These are phyloP conservation scores for Coreoperca whiteheadi DNA, from an alignment of 2,113 vertebrate genomes.

Conservation along the genomic window DNA sequence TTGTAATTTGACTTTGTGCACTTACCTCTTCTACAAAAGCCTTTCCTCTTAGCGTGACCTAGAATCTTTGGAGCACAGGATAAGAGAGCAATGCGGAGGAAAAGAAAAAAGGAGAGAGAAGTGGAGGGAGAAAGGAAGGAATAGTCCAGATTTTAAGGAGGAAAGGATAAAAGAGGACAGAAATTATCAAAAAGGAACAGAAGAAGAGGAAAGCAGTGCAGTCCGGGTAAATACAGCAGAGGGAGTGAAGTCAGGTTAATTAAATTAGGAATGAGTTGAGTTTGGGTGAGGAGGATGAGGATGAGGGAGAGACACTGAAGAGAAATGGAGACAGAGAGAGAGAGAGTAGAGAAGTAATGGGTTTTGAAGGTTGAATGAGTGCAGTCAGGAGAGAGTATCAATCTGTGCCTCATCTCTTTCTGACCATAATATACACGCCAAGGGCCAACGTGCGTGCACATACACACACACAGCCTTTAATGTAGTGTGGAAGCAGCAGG, in stretches of 20 bases:
- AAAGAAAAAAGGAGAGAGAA: neutral
- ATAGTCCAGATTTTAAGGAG: neutral
- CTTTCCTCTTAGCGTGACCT: too few species aligned
- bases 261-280: slow-evolving; percentile 58
- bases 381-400: slow-evolving; percentile 53
- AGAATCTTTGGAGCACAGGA: too few species aligned
- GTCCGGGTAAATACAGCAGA: slow-evolving; percentile 26
- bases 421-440: slow-evolving; percentile 60
- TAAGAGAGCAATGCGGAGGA: neutral
- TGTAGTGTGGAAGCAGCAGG: slow-evolving; percentile 48
- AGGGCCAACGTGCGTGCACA: neutral
- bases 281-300: slow-evolving; percentile 33
- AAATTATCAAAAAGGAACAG: neutral
- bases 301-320: slow-evolving; percentile 26
- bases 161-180: neutral
- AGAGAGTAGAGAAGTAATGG: slow-evolving; percentile 47
- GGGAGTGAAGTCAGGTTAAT: slow-evolving; percentile 57
- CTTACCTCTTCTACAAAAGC: too few species aligned
- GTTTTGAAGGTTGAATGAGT: slow-evolving; percentile 62
- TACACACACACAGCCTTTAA: slow-evolving; percentile 11
- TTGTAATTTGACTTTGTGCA: too few species aligned
- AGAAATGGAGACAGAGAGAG: slow-evolving; percentile 21
- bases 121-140: neutral
- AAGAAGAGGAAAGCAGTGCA: neutral
- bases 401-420: slow-evolving; percentile 51